A percentile compares a stretch with the other conserved stretches of the same genome.
phyloP scores from a whole-genome alignment of 2,113 vertebrate species.

The Thermophis baileyi region DNA sequence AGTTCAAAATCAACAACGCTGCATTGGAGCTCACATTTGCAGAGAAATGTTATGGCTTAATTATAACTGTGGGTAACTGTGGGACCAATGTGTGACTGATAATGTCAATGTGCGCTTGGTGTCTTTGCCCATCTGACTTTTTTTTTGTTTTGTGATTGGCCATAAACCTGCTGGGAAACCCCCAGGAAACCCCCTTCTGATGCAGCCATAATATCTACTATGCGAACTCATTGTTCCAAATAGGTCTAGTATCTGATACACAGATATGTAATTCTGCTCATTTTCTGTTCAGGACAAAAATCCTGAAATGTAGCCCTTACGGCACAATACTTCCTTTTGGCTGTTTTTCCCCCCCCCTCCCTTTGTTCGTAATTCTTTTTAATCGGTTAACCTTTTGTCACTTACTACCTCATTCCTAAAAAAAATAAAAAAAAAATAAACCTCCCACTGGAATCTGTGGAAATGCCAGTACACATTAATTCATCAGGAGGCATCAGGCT shows the following conservation, averaged over 20 bases:
- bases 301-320: not conserved
- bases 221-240: not conserved
- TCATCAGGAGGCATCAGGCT: not conserved
- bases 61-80: not conserved
- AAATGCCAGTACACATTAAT: not conserved
- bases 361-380: not conserved
- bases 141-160: not conserved
- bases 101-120: no score
- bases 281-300: constrained; percentile 12
- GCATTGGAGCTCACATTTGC: not conserved
- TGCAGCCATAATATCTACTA: not conserved
- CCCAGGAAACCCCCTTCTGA: not conserved
- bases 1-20: not conserved
- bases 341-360: not conserved
- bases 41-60: not conserved
- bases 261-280: not conserved
- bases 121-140: not conserved
- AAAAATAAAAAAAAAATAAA: not conserved
- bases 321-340: not conserved
- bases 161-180: not conserved
- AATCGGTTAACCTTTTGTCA: not conserved
- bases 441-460: not conserved
- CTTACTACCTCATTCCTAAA: not conserved
- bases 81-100: not conserved
- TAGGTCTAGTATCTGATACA: not conserved